Evolutionary conservation across 2,797 vertebrate species (phyloP).

Genomic region (Tragelaphus oryx): DNA sequence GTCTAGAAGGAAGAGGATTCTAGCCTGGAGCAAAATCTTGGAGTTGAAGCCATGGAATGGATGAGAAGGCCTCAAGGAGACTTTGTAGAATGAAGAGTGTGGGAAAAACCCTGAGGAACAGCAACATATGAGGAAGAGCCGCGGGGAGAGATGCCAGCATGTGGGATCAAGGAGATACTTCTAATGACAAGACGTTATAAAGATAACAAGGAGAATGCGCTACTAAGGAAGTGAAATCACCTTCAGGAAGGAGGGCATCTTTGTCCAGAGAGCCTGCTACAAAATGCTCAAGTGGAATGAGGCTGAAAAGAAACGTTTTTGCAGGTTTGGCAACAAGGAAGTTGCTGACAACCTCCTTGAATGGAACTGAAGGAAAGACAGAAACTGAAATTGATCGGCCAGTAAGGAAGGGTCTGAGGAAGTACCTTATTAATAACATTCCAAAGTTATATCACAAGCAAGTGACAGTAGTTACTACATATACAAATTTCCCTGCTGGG

Average conservation of each 20-base stretch:
- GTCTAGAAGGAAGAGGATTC: neutral
- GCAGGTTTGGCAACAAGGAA: neutral
- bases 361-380: neutral
- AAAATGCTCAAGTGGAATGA: neutral
- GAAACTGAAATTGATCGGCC: neutral
- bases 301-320: neutral
- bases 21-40: neutral
- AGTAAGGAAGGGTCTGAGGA: neutral
- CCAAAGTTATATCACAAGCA: conserved; percentile 19
- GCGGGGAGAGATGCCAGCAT: neutral
- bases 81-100: neutral
- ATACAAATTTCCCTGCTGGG: neutral
- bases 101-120: neutral
- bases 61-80: neutral
- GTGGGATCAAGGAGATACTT: neutral
- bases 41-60: neutral
- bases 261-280: neutral
- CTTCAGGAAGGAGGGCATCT: neutral
- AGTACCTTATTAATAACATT: conserved; percentile 27
- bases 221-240: neutral
- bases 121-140: neutral
- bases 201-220: neutral
- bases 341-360: neutral
- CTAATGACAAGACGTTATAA: neutral
- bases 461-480: neutral